Percentiles rank a stretch among this genome's conserved stretches.
Conservation (phyloP, 1,140 invertebrate genomes). For the Drosophila setifemur region DNA sequence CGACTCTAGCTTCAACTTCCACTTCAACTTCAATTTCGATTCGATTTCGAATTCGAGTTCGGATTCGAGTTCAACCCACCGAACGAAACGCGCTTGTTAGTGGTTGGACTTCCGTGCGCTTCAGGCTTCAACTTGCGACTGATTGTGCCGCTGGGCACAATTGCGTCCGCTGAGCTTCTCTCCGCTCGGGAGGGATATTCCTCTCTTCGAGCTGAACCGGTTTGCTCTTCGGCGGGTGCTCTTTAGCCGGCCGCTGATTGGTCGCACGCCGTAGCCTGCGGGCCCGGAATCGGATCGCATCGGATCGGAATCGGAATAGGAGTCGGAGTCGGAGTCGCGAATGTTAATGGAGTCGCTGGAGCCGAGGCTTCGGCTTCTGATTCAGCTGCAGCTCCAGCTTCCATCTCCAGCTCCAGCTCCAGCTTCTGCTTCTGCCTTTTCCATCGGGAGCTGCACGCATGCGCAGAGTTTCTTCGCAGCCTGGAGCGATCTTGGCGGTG, state of each 20-base stretch:
- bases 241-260: constrained; percentile 69
- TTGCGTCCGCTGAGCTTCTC: too few species aligned
- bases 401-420: constrained; percentile 18
- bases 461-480: constrained; percentile 35
- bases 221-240: constrained; percentile 59
- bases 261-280: constrained; percentile 45
- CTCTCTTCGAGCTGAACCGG: constrained; percentile 57
- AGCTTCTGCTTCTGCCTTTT: constrained; percentile 23
- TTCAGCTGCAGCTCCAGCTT: constrained; percentile 8
- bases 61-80: too few species aligned
- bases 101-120: constrained; percentile 50
- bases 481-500: constrained; percentile 37
- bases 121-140: constrained; percentile 71
- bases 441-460: constrained; percentile 44
- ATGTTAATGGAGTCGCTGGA: constrained; percentile 66
- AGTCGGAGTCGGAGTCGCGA: constrained; percentile 31
- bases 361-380: constrained; percentile 14
- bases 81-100: constrained; percentile 1
- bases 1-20: too few species aligned
- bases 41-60: too few species aligned
- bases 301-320: constrained; percentile 15
- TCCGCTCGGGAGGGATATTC: background rate
- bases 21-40: too few species aligned
- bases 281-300: constrained; percentile 32
- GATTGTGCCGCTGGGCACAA: constrained; percentile 71